phyloP scores from a whole-genome alignment of 2,113 vertebrate species.

The Malurus melanocephalus region DNA sequence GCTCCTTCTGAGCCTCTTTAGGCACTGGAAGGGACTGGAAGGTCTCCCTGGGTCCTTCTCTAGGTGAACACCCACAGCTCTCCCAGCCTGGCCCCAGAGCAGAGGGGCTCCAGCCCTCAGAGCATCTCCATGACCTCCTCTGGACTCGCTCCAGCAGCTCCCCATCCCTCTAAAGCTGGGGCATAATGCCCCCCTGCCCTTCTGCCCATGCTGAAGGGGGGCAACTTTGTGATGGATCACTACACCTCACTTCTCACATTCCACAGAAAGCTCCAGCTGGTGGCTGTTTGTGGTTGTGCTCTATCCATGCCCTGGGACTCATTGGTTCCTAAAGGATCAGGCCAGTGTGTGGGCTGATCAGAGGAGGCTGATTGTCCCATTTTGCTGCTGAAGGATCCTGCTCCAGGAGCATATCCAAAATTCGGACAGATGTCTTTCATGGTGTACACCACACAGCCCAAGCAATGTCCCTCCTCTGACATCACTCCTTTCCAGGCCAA shows the following conservation, averaged over 20 bases:
- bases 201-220: neutral
- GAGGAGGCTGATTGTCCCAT: neutral
- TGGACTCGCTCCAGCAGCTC: neutral
- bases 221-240: neutral
- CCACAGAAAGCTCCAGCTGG: rapidly evolving
- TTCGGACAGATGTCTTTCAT: neutral
- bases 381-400: neutral
- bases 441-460: neutral
- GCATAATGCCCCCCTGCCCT: neutral
- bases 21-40: neutral
- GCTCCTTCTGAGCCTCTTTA: neutral
- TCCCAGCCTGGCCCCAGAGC: neutral
- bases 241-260: neutral
- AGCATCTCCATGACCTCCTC: neutral
- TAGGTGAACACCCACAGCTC: neutral
- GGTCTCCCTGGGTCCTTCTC: neutral
- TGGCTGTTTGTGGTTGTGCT: neutral
- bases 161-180: neutral
- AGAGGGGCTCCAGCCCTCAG: neutral
- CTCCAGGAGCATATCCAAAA: neutral
- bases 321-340: neutral
- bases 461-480: neutral
- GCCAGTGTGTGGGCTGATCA: neutral
- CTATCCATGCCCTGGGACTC: neutral
- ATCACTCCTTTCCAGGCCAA: neutral